Base-by-base conservation (phyloP, 1,140 invertebrate species). In the Nylanderia fulva region DNA sequence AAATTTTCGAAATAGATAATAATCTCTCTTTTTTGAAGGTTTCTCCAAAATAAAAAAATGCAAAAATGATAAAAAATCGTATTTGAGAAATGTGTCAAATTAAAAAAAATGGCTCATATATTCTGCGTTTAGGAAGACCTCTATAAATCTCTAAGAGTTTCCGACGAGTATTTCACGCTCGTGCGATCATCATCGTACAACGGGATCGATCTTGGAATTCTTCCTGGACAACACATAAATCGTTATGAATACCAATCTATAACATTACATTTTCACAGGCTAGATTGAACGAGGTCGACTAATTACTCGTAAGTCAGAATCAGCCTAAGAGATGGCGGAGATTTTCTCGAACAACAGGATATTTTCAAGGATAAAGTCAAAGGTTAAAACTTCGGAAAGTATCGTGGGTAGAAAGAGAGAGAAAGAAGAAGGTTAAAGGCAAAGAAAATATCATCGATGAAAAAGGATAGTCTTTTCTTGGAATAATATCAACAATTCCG, bases 401-500 rank as follows among this genome's bases (percentile, higher is more conserved):
- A 60, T 56, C 21, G 27, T 33, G 24, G 54, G 45, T 56, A 29
- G 13, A 54, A 5, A 56, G 1, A 52, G 13, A 61, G 18, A 15
- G 21, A 48, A 64, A 24, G 9, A 56, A 2, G 15, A 39, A 52
- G 29, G 29, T 69, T 63, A 66, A 58, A 54, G 48, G 29, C 29
- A 52, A 54, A 79, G 71, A 85, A 90, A 91, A 83, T 88, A 80
- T 85, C 69, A 56, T 7, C 66, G 72, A 66, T 58, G 83, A 24
- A 18, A 64, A 60, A 39, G 21, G 66, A 63, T 33, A 60, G 58
- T 15, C 18, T 18, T 33, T 63, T 33, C n/a, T 7, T 45, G 77
- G 85, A 88, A 91, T 92, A 92, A 79, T 79, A 87, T 72, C 71
- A 54, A 33, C 24, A 45, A 18, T 54, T 5, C 7, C 75, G 42